Base-by-base conservation (phyloP, 2,888 invertebrate species). In the Cloeon dipterum region DNA sequence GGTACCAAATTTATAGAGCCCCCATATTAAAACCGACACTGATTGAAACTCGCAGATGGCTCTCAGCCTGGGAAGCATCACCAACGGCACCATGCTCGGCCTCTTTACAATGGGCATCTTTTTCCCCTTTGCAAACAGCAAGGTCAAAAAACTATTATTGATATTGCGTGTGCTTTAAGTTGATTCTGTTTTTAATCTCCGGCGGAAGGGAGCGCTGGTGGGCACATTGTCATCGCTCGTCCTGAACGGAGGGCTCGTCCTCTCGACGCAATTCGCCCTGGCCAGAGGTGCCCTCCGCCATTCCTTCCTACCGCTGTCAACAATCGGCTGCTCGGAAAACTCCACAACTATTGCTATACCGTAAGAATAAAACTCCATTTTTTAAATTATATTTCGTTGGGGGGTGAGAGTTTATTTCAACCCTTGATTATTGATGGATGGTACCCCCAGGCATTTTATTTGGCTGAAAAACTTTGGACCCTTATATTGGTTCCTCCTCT, bases 1-100 rank as follows among this genome's bases (percentile, higher is more conserved):
- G 49, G 58, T 56, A n/a, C n/a, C n/a, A 43, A 40, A 11, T 23
- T 8, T 23, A 8, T 23, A 23, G 11, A 23, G n/a, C n/a, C n/a
- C n/a, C n/a, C n/a, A n/a, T 23, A 23, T 7, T 11, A 23, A 11
- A 8, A 23, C n/a, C n/a, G n/a, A n/a, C n/a, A n/a, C 23, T 11
- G 8, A 23, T 8, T 7, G 23, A 11, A 23, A 23, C n/a, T n/a
- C n/a, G n/a, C n/a, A 23, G 23, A 23, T 11, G 7, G 23, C 23
- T 7, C 11, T 23, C 23, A 23, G 23, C 23, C 23, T 23, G 11
- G 11, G 23, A 8, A 11, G 23, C 7, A 23, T 23, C 8, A 23
- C 23, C 7, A 8, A 8, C 7, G 23, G 23, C 11, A 23, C 23
- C 8, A 23, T 23, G 23, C 11, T 23, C 23, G 23, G 23, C 23